Evolutionary conservation across 1,140 invertebrate species (phyloP), one percentile per base, ranked within the genome.

Genomic region (Ooceraea biroi): DNA sequence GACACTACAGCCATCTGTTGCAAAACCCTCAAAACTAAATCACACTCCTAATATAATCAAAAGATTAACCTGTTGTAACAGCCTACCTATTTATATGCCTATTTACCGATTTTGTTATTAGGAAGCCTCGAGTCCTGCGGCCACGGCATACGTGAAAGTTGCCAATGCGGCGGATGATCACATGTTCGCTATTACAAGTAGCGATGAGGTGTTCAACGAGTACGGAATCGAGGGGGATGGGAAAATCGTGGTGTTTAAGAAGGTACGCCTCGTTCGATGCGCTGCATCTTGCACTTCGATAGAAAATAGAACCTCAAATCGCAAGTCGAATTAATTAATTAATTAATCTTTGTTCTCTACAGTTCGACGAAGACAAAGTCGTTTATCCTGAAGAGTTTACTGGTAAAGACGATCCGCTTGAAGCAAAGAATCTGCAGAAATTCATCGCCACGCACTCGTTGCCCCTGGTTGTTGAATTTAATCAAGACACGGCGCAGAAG

Each of bases 401-500:
- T 30, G 96, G 96, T 83, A 96, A 96, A 61, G 93, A 94, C 48
- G 92, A 36, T 36, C 7, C 36, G 2, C 7, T 7, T 36, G 36
- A 36, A 36, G 7, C 7, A 7, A 7, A 2, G 36, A 7, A 36
- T 36, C 36, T 99, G 63, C 97, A 97, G 92, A 96, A 97, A 88
- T 99, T 99, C 95, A 96, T 99, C 82, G 95, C 96, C 85, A 94
- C 96, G 19, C 97, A 99, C 91, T 96, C 97, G 80, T 95, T 99
- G 91, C 99, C 99, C 66, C 94, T 99, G 61, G 97, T 99, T 89
- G 97, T 99, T 72, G 99, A 99, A 94, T 99, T 99, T 95, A 99
- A 98, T 87, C 98, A 99, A 90, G 98, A 99, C 94, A 99, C 98
- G 46, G 99, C 98, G 5, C 97, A 97, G 88, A 99, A 99, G 94